Evolutionary conservation across 1,140 invertebrate species (phyloP).

Genomic region (fruit fly (Drosophila melanogaster)): DNA sequence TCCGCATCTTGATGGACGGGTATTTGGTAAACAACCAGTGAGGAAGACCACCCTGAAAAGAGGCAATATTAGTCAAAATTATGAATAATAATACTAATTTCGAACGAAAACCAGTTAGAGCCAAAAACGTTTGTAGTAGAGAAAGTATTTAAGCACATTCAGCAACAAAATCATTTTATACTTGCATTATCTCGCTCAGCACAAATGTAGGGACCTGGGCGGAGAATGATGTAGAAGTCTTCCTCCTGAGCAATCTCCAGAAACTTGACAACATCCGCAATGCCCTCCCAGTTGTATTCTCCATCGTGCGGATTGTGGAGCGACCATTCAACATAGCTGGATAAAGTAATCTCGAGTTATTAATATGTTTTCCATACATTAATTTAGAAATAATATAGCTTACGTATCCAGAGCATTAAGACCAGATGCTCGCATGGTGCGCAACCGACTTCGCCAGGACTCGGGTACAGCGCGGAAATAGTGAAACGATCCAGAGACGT

Average conservation of each 20-base stretch:
- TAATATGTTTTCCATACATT: no score
- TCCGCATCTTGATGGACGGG: constrained; percentile 88
- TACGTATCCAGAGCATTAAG: constrained; percentile 96
- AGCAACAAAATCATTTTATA: not conserved
- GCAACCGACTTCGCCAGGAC: constrained; percentile 93
- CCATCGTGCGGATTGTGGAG: constrained; percentile 92
- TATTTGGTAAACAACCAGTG: constrained; percentile 91
- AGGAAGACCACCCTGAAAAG: constrained; percentile 90
- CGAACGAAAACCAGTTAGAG: no score
- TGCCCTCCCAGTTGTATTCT: constrained; percentile 90
- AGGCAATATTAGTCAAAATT: not conserved
- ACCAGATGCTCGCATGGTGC: constrained; percentile 92
- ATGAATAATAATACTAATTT: no score
- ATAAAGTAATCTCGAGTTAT: not conserved
- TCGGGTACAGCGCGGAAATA: constrained; percentile 93
- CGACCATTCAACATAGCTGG: constrained; percentile 96
- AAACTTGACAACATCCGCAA: constrained; percentile 91
- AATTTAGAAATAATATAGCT: constrained; percentile 37
- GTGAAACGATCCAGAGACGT: constrained; percentile 95
- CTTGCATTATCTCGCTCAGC: constrained; percentile 89
- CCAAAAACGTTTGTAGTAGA: no score
- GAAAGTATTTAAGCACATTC: no score
- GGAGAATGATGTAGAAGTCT: constrained; percentile 92
- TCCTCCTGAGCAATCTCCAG: constrained; percentile 92
- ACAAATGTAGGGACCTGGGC: constrained; percentile 97